Evolutionary conservation across 2,888 invertebrate species (phyloP).

Genomic region (Cheilosia variabilis): DNA sequence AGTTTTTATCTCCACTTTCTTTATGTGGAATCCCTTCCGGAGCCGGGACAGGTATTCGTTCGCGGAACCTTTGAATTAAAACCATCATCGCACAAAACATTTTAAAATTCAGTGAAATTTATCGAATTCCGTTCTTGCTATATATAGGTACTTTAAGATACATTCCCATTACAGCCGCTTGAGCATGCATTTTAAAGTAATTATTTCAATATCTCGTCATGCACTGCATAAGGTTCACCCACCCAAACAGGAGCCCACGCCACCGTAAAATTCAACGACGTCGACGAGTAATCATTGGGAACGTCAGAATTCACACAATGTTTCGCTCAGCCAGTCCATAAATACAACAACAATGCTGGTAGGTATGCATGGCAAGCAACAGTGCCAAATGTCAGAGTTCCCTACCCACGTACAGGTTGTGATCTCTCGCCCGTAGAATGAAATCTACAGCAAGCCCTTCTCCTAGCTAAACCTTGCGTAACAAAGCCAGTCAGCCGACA

Average conservation of each 20-base stretch:
- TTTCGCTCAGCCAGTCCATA: conserved; percentile 11
- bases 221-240: conserved; percentile 38
- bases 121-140: conserved; percentile 35
- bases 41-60: conserved; percentile 1
- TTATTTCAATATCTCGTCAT: conserved; percentile 44
- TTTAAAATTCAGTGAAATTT: conserved; percentile 7
- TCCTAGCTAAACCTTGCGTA: conserved; percentile 49
- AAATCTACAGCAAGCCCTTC: conserved; percentile 23
- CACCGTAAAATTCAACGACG: conserved; percentile 65
- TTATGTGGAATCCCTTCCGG: neutral
- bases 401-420: conserved; percentile 20
- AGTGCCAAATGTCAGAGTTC: conserved; percentile 70
- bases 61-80: conserved; percentile 21
- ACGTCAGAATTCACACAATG: conserved; percentile 69
- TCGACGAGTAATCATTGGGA: conserved; percentile 62
- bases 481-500: conserved; percentile 47
- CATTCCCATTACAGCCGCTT: conserved; percentile 4
- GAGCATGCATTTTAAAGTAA: conserved; percentile 64
- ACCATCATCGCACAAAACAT: neutral
- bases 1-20: conserved; percentile 5
- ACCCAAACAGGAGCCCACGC: conserved; percentile 38
- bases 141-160: neutral
- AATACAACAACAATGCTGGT: conserved; percentile 7
- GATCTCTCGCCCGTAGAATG: conserved; percentile 7
- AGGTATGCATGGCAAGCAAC: conserved; percentile 52